These are phyloP conservation scores for Electrophaes corylata DNA, from an alignment of 2,888 invertebrate genomes.

Conservation along the genomic window DNA sequence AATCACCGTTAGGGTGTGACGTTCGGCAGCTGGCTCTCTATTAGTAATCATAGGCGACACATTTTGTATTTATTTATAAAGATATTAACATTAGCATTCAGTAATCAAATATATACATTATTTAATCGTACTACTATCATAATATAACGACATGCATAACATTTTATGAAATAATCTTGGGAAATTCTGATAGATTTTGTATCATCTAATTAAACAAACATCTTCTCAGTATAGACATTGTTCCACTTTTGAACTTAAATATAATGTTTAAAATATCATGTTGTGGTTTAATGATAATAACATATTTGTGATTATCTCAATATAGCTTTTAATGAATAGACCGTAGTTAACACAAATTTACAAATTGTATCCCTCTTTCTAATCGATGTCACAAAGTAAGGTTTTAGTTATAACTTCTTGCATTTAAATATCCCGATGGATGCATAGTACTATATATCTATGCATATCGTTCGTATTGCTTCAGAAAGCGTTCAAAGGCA, in stretches of 20 bases:
- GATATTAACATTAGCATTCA: constrained; percentile 39
- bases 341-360: constrained; percentile 36
- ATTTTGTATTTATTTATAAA: constrained; percentile 37
- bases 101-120: constrained; percentile 40
- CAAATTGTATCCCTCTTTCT: constrained; percentile 38
- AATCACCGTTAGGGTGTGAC: constrained; percentile 24
- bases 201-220: constrained; percentile 24
- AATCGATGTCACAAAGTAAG: constrained; percentile 21
- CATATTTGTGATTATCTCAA: constrained; percentile 41
- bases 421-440: constrained; percentile 22
- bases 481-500: constrained; percentile 21
- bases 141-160: constrained; percentile 16
- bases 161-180: constrained; percentile 28
- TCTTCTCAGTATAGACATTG: constrained; percentile 29
- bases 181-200: constrained; percentile 30
- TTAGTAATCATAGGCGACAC: constrained; percentile 33
- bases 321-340: constrained; percentile 42
- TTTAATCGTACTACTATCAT: constrained; percentile 35
- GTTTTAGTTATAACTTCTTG: constrained; percentile 28
- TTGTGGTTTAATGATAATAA: constrained; percentile 37
- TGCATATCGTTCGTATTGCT: constrained; percentile 22
- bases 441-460: constrained; percentile 15
- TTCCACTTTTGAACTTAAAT: constrained; percentile 35
- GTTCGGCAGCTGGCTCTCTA: constrained; percentile 33
- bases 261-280: constrained; percentile 39